Percentiles rank a stretch among this genome's conserved stretches.
Conservation (phyloP, 1,140 invertebrate species). For the Caenorhabditis tropicalis region DNA sequence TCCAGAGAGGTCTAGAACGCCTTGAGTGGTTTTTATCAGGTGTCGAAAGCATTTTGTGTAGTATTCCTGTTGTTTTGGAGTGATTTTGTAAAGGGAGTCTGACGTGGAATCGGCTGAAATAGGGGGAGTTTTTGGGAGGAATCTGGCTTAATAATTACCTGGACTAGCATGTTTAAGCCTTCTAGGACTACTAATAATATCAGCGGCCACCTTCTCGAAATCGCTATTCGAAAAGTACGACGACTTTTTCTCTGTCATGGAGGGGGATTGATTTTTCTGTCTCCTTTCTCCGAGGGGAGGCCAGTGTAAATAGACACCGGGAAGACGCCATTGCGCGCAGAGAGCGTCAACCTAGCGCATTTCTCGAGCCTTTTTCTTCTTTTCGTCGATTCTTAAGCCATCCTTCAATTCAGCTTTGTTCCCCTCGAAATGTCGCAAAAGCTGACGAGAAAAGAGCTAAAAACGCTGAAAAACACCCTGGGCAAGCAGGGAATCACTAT, state of each 20-base stretch:
- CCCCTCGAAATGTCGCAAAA: neutral
- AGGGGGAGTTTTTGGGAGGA: neutral
- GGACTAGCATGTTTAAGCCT: neutral
- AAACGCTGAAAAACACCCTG: neutral
- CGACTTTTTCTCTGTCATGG: slow-evolving; percentile 47
- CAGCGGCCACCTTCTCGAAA: slow-evolving; percentile 51
- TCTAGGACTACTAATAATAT: slow-evolving; percentile 51
- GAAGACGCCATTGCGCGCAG: neutral
- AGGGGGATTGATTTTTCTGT: slow-evolving; percentile 17
- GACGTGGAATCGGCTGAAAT: slow-evolving; percentile 14
- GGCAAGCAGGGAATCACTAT: neutral
- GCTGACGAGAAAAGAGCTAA: neutral
- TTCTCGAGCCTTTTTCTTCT: neutral
- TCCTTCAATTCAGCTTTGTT: neutral
- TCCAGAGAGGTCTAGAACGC: neutral
- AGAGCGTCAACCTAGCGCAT: neutral
- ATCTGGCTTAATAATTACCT: neutral
- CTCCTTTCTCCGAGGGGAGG: neutral
- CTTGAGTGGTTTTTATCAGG: slow-evolving; percentile 56
- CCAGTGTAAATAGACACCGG: neutral
- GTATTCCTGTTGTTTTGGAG: slow-evolving; percentile 54
- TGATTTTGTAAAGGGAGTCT: slow-evolving; percentile 53
- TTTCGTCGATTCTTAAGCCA: neutral
- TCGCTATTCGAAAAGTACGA: slow-evolving; percentile 56
- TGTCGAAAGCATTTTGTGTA: slow-evolving; percentile 58